phyloP scores from a whole-genome alignment of 2,888 invertebrate genomes.

The Chrysolina haemoptera region DNA sequence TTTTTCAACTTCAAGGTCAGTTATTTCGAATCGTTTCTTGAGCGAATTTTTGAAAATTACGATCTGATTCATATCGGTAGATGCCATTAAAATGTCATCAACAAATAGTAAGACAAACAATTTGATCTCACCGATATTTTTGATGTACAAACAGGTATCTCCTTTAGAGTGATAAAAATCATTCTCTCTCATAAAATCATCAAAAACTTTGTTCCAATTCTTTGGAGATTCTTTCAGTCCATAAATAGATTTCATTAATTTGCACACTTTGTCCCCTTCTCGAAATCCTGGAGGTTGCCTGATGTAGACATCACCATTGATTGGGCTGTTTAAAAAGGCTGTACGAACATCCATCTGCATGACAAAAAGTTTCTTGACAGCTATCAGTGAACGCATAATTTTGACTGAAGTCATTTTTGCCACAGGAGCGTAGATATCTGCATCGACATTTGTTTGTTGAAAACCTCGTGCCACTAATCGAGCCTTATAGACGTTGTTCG shows the following conservation, averaged over 20 bases:
- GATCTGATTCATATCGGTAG: neutral
- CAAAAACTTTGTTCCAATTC: constrained; percentile 11
- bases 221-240: constrained; percentile 12
- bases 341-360: no score
- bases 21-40: constrained; percentile 2
- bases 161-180: constrained; percentile 10
- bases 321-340: no score
- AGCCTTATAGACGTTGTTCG: neutral
- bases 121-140: neutral
- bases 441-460: neutral
- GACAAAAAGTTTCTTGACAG: no score
- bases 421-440: neutral
- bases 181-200: constrained; percentile 9
- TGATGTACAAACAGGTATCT: neutral
- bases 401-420: neutral
- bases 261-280: neutral
- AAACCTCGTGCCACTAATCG: neutral
- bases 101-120: neutral
- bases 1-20: neutral
- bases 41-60: neutral
- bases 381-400: neutral
- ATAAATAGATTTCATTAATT: neutral
- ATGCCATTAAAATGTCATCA: neutral
- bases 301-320: neutral
- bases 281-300: neutral